These are phyloP conservation scores for Aproaerema taeniolella DNA, from an alignment of 2,888 invertebrate species.

Conservation along the genomic window DNA sequence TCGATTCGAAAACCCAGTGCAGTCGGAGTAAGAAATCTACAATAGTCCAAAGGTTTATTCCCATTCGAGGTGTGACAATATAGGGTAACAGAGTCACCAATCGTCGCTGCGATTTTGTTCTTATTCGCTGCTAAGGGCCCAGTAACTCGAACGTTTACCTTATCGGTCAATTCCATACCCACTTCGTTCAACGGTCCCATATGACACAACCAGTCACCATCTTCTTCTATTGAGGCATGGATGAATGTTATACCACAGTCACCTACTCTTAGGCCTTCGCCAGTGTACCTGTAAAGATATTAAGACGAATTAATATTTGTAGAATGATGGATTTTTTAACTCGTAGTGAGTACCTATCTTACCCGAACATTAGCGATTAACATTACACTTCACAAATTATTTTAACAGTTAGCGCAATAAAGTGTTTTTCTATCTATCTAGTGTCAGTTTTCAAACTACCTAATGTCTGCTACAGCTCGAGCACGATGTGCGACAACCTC, in stretches of 20 bases:
- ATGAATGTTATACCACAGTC: constrained; percentile 64
- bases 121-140: constrained; percentile 57
- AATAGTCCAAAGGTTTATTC: constrained; percentile 58
- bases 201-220: constrained; percentile 66
- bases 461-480: too few species aligned
- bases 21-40: constrained; percentile 60
- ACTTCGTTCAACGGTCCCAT: constrained; percentile 53
- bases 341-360: too few species aligned
- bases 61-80: constrained; percentile 63
- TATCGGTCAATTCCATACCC: constrained; percentile 51
- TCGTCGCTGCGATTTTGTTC: constrained; percentile 27
- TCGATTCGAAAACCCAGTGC: constrained; percentile 57
- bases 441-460: too few species aligned
- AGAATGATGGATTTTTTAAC: too few species aligned
- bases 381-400: too few species aligned
- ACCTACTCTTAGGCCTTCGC: constrained; percentile 55
- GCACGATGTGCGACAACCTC: too few species aligned
- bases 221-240: constrained; percentile 39
- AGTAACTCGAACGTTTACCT: constrained; percentile 53
- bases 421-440: too few species aligned
- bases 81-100: constrained; percentile 41
- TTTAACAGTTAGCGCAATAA: too few species aligned
- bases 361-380: too few species aligned
- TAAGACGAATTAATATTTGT: neutral
- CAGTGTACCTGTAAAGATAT: constrained; percentile 47